Percentiles rank a stretch among this genome's conserved stretches.
Conservation (phyloP, 1,140 invertebrate genomes). For the Drosophila sp. region DNA sequence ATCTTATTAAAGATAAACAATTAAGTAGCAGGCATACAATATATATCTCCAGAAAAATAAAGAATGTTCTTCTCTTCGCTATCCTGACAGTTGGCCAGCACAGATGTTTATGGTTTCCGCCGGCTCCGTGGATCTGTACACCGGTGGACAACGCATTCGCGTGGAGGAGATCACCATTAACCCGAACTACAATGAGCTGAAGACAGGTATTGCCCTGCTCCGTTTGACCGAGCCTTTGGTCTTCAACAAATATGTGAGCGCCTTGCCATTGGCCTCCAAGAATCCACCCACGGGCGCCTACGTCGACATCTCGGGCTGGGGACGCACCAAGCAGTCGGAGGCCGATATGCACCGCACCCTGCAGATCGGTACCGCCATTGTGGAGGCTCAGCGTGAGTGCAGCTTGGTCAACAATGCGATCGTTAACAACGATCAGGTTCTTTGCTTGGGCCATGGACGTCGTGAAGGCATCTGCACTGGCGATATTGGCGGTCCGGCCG, state of each 20-base stretch:
- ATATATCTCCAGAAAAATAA: too few relatives aligned
- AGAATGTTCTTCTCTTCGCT: neutral
- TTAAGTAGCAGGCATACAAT: too few relatives aligned
- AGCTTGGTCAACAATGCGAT: slow-evolving; percentile 9
- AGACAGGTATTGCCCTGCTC: slow-evolving; percentile 66
- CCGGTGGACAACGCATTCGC: slow-evolving; percentile 58
- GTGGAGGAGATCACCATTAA: slow-evolving; percentile 68
- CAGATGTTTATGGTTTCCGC: slow-evolving; percentile 63
- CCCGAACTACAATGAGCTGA: slow-evolving; percentile 62
- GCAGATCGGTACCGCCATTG: slow-evolving; percentile 56
- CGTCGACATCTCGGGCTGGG: slow-evolving; percentile 76
- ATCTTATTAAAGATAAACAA: too few relatives aligned
- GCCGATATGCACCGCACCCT: slow-evolving; percentile 60
- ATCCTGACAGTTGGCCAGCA: slow-evolving; percentile 59
- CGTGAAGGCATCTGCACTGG: slow-evolving; percentile 71
- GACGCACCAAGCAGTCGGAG: slow-evolving; percentile 56
- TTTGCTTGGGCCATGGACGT: slow-evolving; percentile 64
- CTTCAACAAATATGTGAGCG: slow-evolving; percentile 50
- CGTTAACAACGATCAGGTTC: slow-evolving; percentile 50
- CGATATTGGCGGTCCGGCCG: slow-evolving; percentile 72
- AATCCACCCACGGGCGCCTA: slow-evolving; percentile 43
- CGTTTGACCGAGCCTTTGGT: slow-evolving; percentile 54
- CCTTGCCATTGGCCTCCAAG: slow-evolving; percentile 49
- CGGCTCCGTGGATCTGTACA: slow-evolving; percentile 68
- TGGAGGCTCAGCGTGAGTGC: slow-evolving; percentile 41